phyloP scores from a whole-genome alignment of 2,113 vertebrate genomes.

The Scomber japonicus region DNA sequence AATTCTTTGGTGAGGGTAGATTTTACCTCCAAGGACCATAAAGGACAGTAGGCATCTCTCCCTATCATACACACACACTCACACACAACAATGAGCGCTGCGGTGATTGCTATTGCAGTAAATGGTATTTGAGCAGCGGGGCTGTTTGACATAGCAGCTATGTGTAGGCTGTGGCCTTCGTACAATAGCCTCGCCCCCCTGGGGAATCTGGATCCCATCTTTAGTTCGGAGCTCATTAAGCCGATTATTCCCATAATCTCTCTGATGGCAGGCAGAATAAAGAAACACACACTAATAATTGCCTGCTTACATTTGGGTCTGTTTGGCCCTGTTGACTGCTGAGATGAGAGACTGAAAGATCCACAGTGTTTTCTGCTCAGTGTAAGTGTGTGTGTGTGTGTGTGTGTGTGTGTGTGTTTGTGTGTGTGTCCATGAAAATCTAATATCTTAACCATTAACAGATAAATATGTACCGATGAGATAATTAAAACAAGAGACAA shows the following conservation, averaged over 20 bases:
- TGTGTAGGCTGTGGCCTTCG: conserved; percentile 63
- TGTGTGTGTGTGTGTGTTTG: neutral
- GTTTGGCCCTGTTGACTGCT: conserved; percentile 47
- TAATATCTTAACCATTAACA: neutral
- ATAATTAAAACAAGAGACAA: neutral
- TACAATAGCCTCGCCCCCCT: conserved; percentile 56
- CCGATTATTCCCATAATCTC: conserved; percentile 77
- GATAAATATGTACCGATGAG: neutral
- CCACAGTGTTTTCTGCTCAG: conserved; percentile 6
- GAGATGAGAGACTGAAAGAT: conserved; percentile 26
- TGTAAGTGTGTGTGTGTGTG: conserved; percentile 1
- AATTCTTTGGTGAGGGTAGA: neutral
- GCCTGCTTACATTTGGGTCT: conserved; percentile 67
- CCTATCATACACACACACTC: conserved; percentile 11
- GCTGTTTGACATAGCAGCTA: conserved; percentile 57
- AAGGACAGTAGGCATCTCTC: neutral
- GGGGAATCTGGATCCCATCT: conserved; percentile 71
- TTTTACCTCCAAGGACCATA: conserved; percentile 2
- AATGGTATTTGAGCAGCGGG: conserved; percentile 58
- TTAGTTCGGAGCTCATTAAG: conserved; percentile 76
- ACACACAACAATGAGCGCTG: conserved; percentile 15
- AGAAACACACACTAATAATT: conserved; percentile 66
- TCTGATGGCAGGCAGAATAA: conserved; percentile 68
- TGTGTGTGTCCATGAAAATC: neutral
- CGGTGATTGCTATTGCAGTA: conserved; percentile 39